Evolutionary conservation across 2,888 invertebrate genomes (phyloP).

Genomic region (Lamproptera curius): DNA sequence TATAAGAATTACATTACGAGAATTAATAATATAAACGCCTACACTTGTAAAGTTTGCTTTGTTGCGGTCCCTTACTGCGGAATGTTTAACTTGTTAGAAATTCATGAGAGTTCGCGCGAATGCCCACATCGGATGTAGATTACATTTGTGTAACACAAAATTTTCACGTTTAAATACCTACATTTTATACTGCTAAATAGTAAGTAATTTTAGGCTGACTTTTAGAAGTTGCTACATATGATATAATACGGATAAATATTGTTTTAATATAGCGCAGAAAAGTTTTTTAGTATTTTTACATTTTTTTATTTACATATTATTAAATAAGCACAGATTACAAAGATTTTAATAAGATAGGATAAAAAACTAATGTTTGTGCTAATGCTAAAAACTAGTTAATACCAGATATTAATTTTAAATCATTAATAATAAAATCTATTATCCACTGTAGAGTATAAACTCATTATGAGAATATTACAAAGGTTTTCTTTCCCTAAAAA

Average conservation of each 20-base stretch:
- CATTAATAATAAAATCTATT: too few relatives aligned
- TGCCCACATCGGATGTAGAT: slow-evolving; percentile 16
- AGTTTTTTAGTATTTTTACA: background rate
- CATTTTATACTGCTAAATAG: background rate
- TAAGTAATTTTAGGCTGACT: background rate
- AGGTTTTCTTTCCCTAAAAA: too few relatives aligned
- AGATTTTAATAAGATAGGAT: too few relatives aligned
- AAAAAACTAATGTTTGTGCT: too few relatives aligned
- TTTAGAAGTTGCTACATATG: background rate
- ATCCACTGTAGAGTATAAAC: too few relatives aligned
- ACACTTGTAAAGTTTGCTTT: slow-evolving; percentile 12
- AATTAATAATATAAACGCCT: too few relatives aligned
- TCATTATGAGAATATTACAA: too few relatives aligned
- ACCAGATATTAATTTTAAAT: background rate
- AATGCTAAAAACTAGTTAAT: too few relatives aligned
- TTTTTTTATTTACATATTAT: background rate
- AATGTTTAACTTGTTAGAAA: slow-evolving; percentile 15
- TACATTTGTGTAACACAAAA: slow-evolving; percentile 18
- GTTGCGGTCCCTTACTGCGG: slow-evolving; percentile 8
- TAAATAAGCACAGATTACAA: background rate
- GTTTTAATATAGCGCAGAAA: background rate
- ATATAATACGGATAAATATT: background rate
- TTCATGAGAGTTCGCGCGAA: slow-evolving; percentile 13
- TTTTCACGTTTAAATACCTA: too few relatives aligned
- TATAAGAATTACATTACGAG: too few relatives aligned